These are phyloP conservation scores for Drosophila vallismaia DNA, from an alignment of 2,888 invertebrate genomes.

Conservation along the genomic window DNA sequence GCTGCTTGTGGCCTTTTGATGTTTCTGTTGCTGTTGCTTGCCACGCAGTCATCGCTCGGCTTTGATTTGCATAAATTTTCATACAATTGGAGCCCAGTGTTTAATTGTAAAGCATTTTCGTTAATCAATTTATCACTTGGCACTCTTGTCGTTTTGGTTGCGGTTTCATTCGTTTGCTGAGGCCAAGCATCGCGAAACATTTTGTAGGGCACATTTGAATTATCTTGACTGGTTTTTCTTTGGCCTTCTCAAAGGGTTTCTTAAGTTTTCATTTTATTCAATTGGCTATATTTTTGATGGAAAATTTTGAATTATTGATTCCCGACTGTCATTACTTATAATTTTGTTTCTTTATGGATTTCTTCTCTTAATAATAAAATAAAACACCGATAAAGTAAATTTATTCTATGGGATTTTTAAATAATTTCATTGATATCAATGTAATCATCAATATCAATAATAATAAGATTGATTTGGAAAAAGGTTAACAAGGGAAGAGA, in stretches of 20 bases:
- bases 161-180: conserved; percentile 46
- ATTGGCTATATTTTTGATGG: background rate
- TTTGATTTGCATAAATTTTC: conserved; percentile 76
- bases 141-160: conserved; percentile 44
- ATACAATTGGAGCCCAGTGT: conserved; percentile 70
- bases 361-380: too few species aligned
- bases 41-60: conserved; percentile 70
- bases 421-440: too few species aligned
- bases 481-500: too few species aligned
- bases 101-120: conserved; percentile 63
- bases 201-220: conserved; percentile 63
- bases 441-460: too few species aligned
- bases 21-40: conserved; percentile 42
- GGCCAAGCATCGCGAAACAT: conserved; percentile 68
- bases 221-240: background rate
- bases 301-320: background rate
- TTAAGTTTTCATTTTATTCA: background rate
- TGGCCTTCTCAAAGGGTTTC: background rate
- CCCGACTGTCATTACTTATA: too few species aligned
- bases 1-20: conserved; percentile 43
- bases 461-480: too few species aligned
- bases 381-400: too few species aligned
- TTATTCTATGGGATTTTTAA: too few species aligned
- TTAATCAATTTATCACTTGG: conserved; percentile 44
- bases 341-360: too few species aligned